phyloP scores from a whole-genome alignment of 2,797 vertebrate genomes.

The Sebastes itinus region DNA sequence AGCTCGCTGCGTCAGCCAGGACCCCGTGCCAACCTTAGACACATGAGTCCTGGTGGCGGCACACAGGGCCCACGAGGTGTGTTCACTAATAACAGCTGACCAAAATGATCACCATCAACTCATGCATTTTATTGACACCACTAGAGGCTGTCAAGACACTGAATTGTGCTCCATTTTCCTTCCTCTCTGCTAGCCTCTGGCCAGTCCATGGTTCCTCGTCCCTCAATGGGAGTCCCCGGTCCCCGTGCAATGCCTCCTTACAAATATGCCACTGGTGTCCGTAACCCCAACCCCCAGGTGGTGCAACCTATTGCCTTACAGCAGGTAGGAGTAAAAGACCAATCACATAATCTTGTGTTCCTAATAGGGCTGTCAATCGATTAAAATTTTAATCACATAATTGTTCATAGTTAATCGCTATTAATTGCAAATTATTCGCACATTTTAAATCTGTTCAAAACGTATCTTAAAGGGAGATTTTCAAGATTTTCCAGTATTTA shows the following conservation, averaged over 20 bases:
- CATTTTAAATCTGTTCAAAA: too few relatives aligned
- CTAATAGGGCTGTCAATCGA: neutral
- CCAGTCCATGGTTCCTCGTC: conserved; percentile 88
- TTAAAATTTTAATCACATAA: too few relatives aligned
- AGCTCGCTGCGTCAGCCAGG: conserved; percentile 94
- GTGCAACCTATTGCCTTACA: conserved; percentile 89
- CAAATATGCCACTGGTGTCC: conserved; percentile 92
- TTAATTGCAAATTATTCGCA: too few relatives aligned
- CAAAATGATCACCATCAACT: conserved; percentile 35
- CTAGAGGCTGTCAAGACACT: neutral
- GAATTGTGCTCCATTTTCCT: neutral
- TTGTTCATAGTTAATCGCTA: too few relatives aligned
- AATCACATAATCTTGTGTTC: neutral
- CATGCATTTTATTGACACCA: neutral
- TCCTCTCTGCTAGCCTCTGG: conserved; percentile 66
- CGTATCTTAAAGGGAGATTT: too few relatives aligned
- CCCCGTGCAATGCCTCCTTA: conserved; percentile 93
- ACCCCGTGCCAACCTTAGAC: conserved; percentile 90
- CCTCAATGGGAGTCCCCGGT: conserved; percentile 87
- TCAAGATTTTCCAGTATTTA: too few relatives aligned
- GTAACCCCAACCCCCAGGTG: conserved; percentile 90
- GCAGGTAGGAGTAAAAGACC: conserved; percentile 84
- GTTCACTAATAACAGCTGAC: conserved; percentile 23
- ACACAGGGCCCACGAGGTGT: conserved; percentile 88
- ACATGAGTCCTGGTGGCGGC: conserved; percentile 86